phyloP scores from a whole-genome alignment of 2,797 vertebrate genomes.

The Bryconaethiops microstoma region DNA sequence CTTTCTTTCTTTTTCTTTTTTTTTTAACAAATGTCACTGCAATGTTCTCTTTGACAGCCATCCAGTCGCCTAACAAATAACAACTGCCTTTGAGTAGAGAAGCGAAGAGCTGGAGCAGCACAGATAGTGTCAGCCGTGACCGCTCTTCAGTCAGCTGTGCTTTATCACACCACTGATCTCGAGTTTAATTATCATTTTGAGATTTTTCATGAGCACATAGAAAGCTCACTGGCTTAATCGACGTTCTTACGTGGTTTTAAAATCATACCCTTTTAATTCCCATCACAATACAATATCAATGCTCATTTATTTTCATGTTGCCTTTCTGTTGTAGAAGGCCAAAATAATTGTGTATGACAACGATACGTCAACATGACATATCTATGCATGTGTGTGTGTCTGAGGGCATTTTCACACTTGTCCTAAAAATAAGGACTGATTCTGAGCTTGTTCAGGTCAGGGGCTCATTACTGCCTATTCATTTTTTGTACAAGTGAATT shows the following conservation, averaged over 20 bases:
- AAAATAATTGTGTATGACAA: not conserved
- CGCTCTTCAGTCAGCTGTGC: not conserved
- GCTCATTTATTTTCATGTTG: not conserved
- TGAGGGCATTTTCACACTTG: not conserved
- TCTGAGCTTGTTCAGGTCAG: too few relatives aligned
- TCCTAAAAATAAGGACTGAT: too few relatives aligned
- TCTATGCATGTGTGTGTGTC: conserved; percentile 1
- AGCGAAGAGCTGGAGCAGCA: not conserved
- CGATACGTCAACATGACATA: conserved; percentile 31
- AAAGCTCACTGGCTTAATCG: not conserved
- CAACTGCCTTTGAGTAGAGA: conserved; percentile 1
- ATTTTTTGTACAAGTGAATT: too few relatives aligned
- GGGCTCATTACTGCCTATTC: too few relatives aligned
- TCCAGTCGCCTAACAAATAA: conserved; percentile 18
- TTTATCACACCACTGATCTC: conserved; percentile 16
- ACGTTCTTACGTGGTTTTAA: not conserved
- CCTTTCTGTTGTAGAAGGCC: not conserved
- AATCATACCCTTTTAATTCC: not conserved
- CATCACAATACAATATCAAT: not conserved
- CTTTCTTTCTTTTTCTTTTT: conserved; percentile 52
- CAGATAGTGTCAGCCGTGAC: conserved; percentile 4
- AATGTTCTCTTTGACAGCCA: conserved; percentile 12
- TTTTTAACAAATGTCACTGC: conserved; percentile 17
- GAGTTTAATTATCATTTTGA: conserved; percentile 21
- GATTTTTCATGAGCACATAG: not conserved